Evolutionary conservation across 2,113 vertebrate genomes (phyloP).

Genomic region (Gila orcuttii): DNA sequence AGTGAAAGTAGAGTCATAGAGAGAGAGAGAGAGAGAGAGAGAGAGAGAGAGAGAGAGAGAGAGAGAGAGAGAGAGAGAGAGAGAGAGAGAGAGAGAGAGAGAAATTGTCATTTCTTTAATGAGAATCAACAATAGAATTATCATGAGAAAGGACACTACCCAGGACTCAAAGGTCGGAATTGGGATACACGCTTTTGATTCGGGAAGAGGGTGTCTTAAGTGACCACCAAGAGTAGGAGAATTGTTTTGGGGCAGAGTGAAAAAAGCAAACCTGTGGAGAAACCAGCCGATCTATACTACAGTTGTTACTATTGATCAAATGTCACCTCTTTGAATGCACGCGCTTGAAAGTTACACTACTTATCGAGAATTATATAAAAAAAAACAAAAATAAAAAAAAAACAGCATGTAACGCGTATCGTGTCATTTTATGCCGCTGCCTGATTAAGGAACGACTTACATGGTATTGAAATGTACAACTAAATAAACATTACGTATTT

Average conservation of each 20-base stretch:
- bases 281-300: constrained; percentile 61
- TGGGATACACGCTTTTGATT: constrained; percentile 66
- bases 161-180: constrained; percentile 67
- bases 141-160: constrained; percentile 76
- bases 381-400: constrained; percentile 24
- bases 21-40: constrained; percentile 48
- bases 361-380: constrained; percentile 58
- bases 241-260: constrained; percentile 57
- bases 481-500: background rate
- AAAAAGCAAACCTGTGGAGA: constrained; percentile 61
- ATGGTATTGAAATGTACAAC: background rate
- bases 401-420: constrained; percentile 25
- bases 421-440: background rate
- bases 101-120: constrained; percentile 69
- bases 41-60: too few species aligned
- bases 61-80: too few species aligned
- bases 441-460: background rate
- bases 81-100: constrained; percentile 36
- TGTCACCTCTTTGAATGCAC: constrained; percentile 61
- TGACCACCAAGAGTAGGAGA: constrained; percentile 58
- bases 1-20: constrained; percentile 68
- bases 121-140: constrained; percentile 77
- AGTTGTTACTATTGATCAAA: constrained; percentile 70
- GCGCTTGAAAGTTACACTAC: constrained; percentile 61
- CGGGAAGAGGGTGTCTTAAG: constrained; percentile 63